Base-by-base conservation (phyloP, 2,888 invertebrate genomes). In the Metalampra italica region DNA sequence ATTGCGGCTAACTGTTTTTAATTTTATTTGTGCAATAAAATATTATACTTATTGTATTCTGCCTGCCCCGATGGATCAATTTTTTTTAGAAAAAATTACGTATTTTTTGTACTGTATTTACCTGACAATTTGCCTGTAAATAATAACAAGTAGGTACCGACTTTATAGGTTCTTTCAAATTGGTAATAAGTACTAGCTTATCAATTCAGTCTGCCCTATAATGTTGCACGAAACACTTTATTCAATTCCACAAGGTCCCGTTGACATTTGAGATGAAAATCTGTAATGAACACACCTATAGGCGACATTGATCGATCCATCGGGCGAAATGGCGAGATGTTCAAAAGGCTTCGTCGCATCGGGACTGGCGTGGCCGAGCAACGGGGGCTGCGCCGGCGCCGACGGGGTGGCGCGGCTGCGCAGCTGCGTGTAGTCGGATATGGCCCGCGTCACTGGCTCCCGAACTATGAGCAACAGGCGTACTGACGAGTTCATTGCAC, bases 401-500 rank as follows among this genome's bases (percentile, higher is more conserved):
- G 94, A 94, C 0, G 95, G 93, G 36, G 94, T 93, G 22, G 95
- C 94, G 71, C 96, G 94, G 63, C 95, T 95, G 56, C 95, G 92
- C 63, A 98, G 91, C 83, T 98, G 98, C 14, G 97, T 96, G 87
- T 98, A 98, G 91, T 99, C 99, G 11, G 98, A 98, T 68, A 99
- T 96, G 46, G 98, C 96, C 49, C 99, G 91, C 13, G 96, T 97
- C 48, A 98, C 97, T 3, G 99, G 99, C 80, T 99, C 97, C 11
- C 99, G 92, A 15, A 99, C 96, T 69, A 99, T 97, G 62, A 99
- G 91, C 55, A 99, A 92, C 51, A 99, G 90, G 66, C 97, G 96
- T 53, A 98, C 94, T 72, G 95, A 94, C 8, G 95, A 93, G 90
- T 99, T 98, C 97, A 99, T 97, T 52, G 96, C 95, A 60, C 94